These are phyloP conservation scores for Eurytoma californica DNA, from an alignment of 2,888 invertebrate genomes.

Conservation along the genomic window DNA sequence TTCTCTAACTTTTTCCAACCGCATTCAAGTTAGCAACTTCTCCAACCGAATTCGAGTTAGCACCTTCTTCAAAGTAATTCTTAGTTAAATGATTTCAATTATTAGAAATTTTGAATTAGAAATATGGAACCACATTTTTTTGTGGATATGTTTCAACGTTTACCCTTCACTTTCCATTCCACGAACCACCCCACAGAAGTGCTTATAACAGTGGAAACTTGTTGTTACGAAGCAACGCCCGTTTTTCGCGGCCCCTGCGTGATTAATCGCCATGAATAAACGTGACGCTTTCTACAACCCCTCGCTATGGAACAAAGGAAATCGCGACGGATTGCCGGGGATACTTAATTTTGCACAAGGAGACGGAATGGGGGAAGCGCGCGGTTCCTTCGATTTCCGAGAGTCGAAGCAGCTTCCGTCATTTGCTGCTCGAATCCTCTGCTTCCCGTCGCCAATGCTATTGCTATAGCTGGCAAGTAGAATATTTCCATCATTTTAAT, in stretches of 20 bases:
- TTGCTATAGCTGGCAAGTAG: neutral
- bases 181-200: neutral
- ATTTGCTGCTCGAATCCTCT: neutral
- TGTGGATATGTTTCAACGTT: neutral
- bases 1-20: too few species aligned
- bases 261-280: conserved; percentile 60
- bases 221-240: neutral
- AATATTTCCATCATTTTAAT: neutral
- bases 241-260: neutral
- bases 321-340: neutral
- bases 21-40: too few species aligned
- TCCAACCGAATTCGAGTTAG: too few species aligned
- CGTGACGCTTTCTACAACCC: neutral
- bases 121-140: neutral
- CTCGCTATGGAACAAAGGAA: conserved; percentile 38
- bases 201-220: neutral
- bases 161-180: neutral
- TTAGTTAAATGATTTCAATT: neutral
- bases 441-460: neutral
- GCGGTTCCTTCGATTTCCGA: conserved; percentile 2
- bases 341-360: conserved; percentile 41
- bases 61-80: too few species aligned
- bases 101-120: neutral
- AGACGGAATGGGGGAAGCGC: neutral
- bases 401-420: neutral